Evolutionary conservation across 2,113 vertebrate species (phyloP), one percentile per base, ranked within the genome.

Genomic region (Harpagus bidentatus): DNA sequence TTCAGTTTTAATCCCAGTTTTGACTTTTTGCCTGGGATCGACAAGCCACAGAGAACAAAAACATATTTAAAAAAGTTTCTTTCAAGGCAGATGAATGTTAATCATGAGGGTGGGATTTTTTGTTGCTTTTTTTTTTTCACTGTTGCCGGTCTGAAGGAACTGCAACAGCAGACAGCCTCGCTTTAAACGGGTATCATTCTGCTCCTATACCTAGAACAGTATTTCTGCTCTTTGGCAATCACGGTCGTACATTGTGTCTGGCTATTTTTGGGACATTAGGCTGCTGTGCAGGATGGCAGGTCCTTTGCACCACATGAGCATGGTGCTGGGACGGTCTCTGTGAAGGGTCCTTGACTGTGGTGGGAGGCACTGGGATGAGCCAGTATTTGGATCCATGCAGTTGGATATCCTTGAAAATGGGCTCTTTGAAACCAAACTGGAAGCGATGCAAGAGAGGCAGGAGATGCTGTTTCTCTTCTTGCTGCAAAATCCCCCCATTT

Each of bases 1-100:
- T 93, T 78, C 1, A 1, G 19, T 76, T 95, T 95, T 94, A 97
- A 97, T 96, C 88, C 80, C 56, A 43, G 72, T 83, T 97, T 93
- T 97, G 92, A 95, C 84, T 95, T 96, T 95, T 93, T 97, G 92
- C 90, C 21, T 76, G 56, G 83, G 72, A 94, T 84, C 11, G 7
- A 83, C 83, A 94, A 88, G 84, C 73, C 78, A 20, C 94, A 93
- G 72, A 94, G 88, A 97, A 93, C 88, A 97, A 96, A 97, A 95
- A 72, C 90, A 88, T 86, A 72, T 88, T 96, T 96, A 58, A 3
- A 45, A 82, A 97, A 72, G 71, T 81, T 97, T 65, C 40, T 97
- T 96, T 96, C 76, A 95, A 93, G 23, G 67, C 81, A 86, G 63
- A 67, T 25, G n/a, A 94, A 90, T 95, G 81, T 93, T 94, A 94